A percentile compares a stretch with the other conserved stretches of the same genome.
Evolutionary conservation across 2,888 invertebrate species (phyloP).

Genomic region (Phaonia tiefii): DNA sequence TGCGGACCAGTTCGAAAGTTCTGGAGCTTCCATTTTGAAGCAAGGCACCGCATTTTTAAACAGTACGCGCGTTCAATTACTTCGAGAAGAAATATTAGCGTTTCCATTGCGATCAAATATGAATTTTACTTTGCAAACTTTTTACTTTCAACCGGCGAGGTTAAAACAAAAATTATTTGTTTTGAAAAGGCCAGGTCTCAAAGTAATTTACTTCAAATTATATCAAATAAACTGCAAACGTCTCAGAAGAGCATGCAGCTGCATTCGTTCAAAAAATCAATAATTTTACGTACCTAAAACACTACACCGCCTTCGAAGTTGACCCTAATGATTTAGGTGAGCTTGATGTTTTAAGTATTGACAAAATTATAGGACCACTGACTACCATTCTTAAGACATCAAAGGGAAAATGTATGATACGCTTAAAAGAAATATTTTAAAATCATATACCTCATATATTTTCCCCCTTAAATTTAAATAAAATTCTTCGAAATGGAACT

Average conservation of each 20-base stretch:
- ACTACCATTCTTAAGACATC: not conserved
- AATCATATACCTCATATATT: too few relatives aligned
- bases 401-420: not conserved
- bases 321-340: not conserved
- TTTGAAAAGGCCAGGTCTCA: not conserved
- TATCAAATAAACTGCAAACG: conserved; percentile 18
- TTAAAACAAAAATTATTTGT: not conserved
- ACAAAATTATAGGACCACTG: not conserved
- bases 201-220: conserved; percentile 17
- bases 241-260: conserved; percentile 50
- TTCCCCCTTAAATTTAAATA: too few relatives aligned
- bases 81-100: conserved; percentile 48
- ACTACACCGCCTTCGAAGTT: not conserved
- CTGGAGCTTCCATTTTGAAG: conserved; percentile 47
- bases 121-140: conserved; percentile 25
- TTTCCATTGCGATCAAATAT: conserved; percentile 50
- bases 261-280: conserved; percentile 39
- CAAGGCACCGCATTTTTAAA: conserved; percentile 60
- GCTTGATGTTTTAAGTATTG: not conserved
- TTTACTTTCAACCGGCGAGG: not conserved
- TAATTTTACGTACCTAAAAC: not conserved
- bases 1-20: too few relatives aligned
- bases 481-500: not conserved
- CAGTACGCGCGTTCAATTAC: conserved; percentile 53
- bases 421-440: not conserved